Evolutionary conservation across 2,113 vertebrate genomes (phyloP).

Genomic region (Odobenus rosmarus): DNA sequence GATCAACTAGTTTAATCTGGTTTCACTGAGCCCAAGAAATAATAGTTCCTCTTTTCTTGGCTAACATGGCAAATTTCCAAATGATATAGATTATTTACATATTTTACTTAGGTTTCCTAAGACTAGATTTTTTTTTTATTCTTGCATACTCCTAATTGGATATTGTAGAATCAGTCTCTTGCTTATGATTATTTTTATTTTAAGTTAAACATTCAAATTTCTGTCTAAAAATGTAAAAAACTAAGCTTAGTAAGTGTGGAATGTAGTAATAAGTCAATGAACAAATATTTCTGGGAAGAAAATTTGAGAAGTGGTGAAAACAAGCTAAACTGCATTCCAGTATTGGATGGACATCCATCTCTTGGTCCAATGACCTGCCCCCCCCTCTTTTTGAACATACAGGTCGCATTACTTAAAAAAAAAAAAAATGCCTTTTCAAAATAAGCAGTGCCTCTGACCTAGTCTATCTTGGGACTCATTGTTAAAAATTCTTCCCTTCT

Average conservation of each 20-base stretch:
- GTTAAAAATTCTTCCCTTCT: constrained; percentile 73
- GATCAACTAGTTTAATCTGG: constrained; percentile 31
- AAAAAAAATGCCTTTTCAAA: constrained; percentile 71
- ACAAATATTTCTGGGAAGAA: constrained; percentile 40
- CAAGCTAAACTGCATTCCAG: constrained; percentile 70
- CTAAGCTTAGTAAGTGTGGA: neutral
- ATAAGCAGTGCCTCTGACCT: constrained; percentile 68
- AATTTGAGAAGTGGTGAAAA: constrained; percentile 45
- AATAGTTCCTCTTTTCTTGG: constrained; percentile 12
- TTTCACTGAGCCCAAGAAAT: constrained; percentile 17
- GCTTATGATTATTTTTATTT: constrained; percentile 43
- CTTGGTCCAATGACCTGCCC: constrained; percentile 37
- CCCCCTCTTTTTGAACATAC: neutral
- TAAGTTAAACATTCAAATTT: constrained; percentile 52
- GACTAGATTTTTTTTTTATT: neutral
- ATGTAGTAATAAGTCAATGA: constrained; percentile 53
- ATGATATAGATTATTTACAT: neutral
- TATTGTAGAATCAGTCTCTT: neutral
- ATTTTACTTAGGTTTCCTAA: constrained; percentile 26
- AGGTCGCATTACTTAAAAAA: constrained; percentile 65
- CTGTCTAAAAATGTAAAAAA: constrained; percentile 18
- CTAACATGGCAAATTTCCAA: constrained; percentile 44
- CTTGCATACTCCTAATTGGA: neutral
- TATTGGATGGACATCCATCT: constrained; percentile 52
- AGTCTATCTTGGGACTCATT: constrained; percentile 73